Evolutionary conservation across 1,140 invertebrate species (phyloP).

Genomic region (Heterodera carotae): DNA sequence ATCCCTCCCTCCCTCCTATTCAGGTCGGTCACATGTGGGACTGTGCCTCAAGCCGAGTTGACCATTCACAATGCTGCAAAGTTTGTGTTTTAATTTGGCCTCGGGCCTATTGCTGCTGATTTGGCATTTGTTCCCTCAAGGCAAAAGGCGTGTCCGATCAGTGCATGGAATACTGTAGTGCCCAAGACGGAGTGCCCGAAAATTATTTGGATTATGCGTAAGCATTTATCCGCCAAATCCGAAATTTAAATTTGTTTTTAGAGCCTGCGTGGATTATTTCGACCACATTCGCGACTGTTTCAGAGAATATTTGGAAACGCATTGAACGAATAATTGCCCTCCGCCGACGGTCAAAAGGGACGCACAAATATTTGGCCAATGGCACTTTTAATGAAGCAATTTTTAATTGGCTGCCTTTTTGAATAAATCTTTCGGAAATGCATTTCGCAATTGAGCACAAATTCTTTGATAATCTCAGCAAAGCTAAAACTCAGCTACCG

Average conservation of each 20-base stretch:
- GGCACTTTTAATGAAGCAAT: neutral
- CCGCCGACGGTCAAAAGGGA: neutral
- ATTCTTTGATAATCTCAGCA: no score
- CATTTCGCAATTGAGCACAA: no score
- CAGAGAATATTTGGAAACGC: conserved; percentile 48
- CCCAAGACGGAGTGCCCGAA: conserved; percentile 63
- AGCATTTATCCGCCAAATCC: neutral
- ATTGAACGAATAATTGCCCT: conserved; percentile 28
- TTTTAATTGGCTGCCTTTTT: neutral
- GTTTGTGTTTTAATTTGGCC: conserved; percentile 17
- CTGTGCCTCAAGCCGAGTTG: conserved; percentile 59
- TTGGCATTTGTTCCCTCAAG: conserved; percentile 17
- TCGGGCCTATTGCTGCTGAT: no score
- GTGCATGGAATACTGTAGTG: conserved; percentile 63
- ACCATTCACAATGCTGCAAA: conserved; percentile 60
- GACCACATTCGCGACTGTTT: conserved; percentile 64
- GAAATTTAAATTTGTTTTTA: conserved; percentile 15
- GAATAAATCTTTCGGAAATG: neutral
- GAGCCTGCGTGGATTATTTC: conserved; percentile 60
- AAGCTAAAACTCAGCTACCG: no score
- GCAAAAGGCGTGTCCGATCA: conserved; percentile 62
- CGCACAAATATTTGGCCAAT: neutral
- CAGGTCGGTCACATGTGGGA: conserved; percentile 57
- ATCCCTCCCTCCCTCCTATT: no score
- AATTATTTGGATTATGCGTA: conserved; percentile 63